Conservation (phyloP, 2,888 invertebrate genomes). For the Conomelus anceps region DNA sequence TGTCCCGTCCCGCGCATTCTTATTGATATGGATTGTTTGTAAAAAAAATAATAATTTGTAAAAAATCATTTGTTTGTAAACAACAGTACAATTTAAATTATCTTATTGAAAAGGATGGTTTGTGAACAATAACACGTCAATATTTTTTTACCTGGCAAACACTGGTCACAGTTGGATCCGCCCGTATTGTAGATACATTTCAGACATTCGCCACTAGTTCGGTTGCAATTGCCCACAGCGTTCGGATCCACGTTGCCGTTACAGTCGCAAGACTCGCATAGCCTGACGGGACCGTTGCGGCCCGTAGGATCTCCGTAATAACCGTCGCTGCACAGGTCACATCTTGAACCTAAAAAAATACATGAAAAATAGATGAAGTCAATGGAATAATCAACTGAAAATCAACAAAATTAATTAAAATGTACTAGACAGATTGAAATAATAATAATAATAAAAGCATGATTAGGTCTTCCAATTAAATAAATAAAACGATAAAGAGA, state of each 20-base stretch:
- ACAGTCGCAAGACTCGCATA: slow-evolving; percentile 84
- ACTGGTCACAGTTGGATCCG: slow-evolving; percentile 85
- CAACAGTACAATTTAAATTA: too few species aligned
- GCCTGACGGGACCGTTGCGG: slow-evolving; percentile 54
- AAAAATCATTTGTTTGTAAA: too few species aligned
- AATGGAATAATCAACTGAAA: slow-evolving; percentile 5
- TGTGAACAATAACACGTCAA: too few species aligned
- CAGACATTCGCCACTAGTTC: slow-evolving; percentile 90
- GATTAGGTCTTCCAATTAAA: too few species aligned
- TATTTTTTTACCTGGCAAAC: slow-evolving; percentile 62
- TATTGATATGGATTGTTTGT: too few species aligned
- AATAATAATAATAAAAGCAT: not conserved
- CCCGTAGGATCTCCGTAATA: slow-evolving; percentile 88
- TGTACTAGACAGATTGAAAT: not conserved
- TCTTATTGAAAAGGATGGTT: too few species aligned
- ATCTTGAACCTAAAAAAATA: slow-evolving; percentile 57
- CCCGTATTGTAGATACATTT: slow-evolving; percentile 96
- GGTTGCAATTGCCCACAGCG: slow-evolving; percentile 94
- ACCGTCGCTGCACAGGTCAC: slow-evolving; percentile 93
- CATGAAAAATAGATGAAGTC: slow-evolving; percentile 24
- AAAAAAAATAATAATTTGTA: too few species aligned
- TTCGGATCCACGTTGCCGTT: slow-evolving; percentile 91
- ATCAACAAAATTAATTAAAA: not conserved
- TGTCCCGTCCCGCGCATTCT: too few species aligned
- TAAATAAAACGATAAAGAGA: too few species aligned